Conservation (phyloP, 2,113 vertebrate genomes). For the Megaceryle maxima region DNA sequence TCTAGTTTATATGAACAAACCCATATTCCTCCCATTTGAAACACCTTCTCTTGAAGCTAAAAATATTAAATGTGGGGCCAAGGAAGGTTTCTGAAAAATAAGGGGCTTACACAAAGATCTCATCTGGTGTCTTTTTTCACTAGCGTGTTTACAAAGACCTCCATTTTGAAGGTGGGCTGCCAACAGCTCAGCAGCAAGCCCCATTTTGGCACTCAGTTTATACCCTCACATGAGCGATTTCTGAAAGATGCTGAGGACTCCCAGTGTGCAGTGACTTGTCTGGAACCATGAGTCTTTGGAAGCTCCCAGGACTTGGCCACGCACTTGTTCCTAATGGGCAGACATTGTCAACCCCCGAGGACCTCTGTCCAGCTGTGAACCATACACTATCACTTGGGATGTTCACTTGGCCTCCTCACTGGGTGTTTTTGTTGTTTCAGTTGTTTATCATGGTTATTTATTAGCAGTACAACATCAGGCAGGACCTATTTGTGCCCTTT, state of each 20-base stretch:
- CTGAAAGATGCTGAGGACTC: neutral
- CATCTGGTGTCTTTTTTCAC: neutral
- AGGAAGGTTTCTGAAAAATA: neutral
- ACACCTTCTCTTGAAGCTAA: neutral
- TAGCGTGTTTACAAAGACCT: neutral
- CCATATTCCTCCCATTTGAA: neutral
- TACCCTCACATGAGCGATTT: neutral
- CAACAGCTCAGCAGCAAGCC: neutral
- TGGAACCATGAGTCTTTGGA: accelerated
- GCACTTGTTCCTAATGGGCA: accelerated
- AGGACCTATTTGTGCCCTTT: neutral
- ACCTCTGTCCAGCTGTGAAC: neutral
- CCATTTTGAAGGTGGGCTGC: accelerated
- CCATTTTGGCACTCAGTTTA: neutral
- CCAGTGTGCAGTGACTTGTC: neutral
- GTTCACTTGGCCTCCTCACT: neutral
- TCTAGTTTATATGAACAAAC: neutral
- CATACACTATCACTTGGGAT: neutral
- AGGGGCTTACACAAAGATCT: neutral
- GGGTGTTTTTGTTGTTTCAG: neutral
- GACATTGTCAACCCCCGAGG: neutral
- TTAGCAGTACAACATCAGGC: neutral
- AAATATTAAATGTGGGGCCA: neutral
- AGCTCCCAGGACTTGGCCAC: neutral
- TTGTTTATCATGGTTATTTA: neutral